Evolutionary conservation across 2,797 vertebrate genomes (phyloP), one percentile per base, ranked within the genome.

Genomic region (Phoxinus dragarum): DNA sequence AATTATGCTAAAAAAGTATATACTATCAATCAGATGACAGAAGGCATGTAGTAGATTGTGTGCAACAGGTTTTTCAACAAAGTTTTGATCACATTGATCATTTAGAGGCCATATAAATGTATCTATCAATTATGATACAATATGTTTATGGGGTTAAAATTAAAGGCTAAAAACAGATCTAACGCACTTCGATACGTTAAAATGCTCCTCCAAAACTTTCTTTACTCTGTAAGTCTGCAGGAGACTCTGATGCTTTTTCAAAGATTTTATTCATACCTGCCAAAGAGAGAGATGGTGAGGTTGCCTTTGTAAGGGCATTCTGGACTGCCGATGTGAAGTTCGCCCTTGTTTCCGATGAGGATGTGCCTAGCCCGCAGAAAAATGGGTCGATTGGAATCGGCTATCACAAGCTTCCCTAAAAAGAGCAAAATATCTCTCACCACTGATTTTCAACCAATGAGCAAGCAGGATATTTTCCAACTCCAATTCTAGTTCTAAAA

Each of bases 391-490:
- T 84, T 90, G 0, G 93, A 93, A 17, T 99, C 97, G 69, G 97
- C 97, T 88, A 99, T 95, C 87, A 98, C 96, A 87, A 99, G 93
- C 89, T 97, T 98, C 84, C 98, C 98, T 99, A 74, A 68, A 82
- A 72, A 59, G 23, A 72, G 27, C 49, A 47, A 73, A 21, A 31
- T 2, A 56, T 74, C 42, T 38, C 40, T 68, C 36, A 2, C 2
- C 7, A 3, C 14, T 54, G 5, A 71, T 47, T 71, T 80, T 16
- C 12, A 83, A 34, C 42, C 68, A 19, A 64, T 52, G n/a, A 80
- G 23, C 69, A 27, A 17, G 11, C 12, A 72, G 40, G 40, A 66
- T 66, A 27, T 31, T 79, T 78, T 78, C 16, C n/a, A 64, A 44
- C 16, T 66, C 9, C 42, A 79, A 66, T 31, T 54, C 10, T 11